Evolutionary conservation across 2,113 vertebrate genomes (phyloP).

Genomic region (Vulpes ferrilata): DNA sequence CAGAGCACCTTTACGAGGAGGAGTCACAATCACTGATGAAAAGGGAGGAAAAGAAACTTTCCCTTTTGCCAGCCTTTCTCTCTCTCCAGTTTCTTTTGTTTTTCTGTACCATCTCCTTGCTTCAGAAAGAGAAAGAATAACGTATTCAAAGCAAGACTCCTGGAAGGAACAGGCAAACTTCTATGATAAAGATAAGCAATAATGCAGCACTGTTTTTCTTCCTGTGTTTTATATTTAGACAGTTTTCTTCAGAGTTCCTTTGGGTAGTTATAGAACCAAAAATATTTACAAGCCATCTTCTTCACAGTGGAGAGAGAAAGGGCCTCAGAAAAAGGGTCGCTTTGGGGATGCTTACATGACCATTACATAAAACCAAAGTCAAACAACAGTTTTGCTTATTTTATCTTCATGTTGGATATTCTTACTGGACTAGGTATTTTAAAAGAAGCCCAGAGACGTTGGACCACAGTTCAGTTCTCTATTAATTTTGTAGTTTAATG

Average conservation of each 20-base stretch:
- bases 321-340: background rate
- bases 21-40: background rate
- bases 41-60: background rate
- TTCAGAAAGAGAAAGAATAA: background rate
- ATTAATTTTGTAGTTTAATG: conserved; percentile 51
- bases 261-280: background rate
- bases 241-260: conserved; percentile 1
- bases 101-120: background rate
- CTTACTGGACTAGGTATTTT: background rate
- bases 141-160: background rate
- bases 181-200: conserved; percentile 17
- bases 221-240: conserved; percentile 37
- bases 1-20: background rate
- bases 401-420: background rate
- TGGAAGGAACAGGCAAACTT: conserved; percentile 1
- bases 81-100: background rate
- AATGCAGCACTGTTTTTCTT: background rate
- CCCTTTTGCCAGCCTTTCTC: background rate
- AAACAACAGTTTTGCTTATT: background rate
- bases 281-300: background rate
- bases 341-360: background rate
- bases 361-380: conserved; percentile 18
- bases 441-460: background rate
- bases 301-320: background rate
- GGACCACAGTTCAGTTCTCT: background rate